Conservation (phyloP, 2,888 invertebrate genomes). For the Flexamia atlantica region DNA sequence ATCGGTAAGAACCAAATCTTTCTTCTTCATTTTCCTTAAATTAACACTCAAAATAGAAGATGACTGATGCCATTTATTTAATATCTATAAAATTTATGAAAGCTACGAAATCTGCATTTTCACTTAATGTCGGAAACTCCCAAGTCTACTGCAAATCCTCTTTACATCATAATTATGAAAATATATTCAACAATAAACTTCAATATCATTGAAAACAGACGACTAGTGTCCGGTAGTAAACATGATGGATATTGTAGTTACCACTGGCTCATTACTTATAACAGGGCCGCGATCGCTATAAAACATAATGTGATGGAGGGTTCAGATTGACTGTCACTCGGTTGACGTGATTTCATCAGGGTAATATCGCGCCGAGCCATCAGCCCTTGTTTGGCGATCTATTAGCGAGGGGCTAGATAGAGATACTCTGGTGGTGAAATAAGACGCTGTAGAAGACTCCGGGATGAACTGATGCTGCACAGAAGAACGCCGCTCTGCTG, state of each 20-base stretch:
- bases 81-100: no score
- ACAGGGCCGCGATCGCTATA: conserved; percentile 16
- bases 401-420: not conserved
- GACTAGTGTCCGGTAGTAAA: conserved; percentile 1
- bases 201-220: conserved; percentile 17
- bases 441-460: no score
- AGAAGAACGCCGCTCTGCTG: no score
- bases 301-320: conserved; percentile 1
- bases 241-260: conserved; percentile 27
- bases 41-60: no score
- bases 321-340: conserved; percentile 18
- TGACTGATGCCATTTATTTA: no score
- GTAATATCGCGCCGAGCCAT: not conserved
- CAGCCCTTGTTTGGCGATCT: not conserved
- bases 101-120: no score
- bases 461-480: no score
- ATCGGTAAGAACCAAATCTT: no score
- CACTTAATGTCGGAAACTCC: no score
- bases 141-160: not conserved
- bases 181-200: not conserved
- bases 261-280: conserved; percentile 6
- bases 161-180: not conserved
- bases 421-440: not conserved
- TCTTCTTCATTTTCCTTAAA: no score
- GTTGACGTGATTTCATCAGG: conserved; percentile 34